phyloP scores from a whole-genome alignment of 1,140 invertebrate species.

The Phthorimaea operculella region DNA sequence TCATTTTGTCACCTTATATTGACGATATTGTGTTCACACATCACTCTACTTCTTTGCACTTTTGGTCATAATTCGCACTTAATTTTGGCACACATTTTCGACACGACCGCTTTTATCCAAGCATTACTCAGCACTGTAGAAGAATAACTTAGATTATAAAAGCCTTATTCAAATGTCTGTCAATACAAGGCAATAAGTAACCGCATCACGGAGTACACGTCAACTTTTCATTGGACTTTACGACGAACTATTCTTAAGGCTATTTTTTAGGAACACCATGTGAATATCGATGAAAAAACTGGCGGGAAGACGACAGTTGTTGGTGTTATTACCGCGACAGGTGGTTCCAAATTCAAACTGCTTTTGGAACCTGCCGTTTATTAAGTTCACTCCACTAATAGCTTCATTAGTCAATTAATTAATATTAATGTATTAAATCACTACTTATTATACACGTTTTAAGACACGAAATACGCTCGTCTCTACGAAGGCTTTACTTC shows the following conservation, averaged over 20 bases:
- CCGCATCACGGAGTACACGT: conserved; percentile 43
- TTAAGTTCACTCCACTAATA: conserved; percentile 27
- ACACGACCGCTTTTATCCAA: background rate
- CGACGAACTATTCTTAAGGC: background rate
- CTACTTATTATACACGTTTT: conserved; percentile 18
- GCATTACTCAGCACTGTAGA: conserved; percentile 15
- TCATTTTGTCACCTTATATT: conserved; percentile 49
- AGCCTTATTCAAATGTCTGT: background rate
- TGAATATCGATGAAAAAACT: conserved; percentile 16
- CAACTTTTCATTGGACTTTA: conserved; percentile 43
- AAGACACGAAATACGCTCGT: conserved; percentile 22
- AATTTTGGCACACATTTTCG: background rate
- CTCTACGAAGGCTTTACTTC: conserved; percentile 35
- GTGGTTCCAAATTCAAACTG: conserved; percentile 26
- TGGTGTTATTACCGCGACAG: conserved; percentile 35
- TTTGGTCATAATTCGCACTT: background rate
- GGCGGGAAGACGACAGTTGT: conserved; percentile 43
- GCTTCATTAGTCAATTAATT: background rate
- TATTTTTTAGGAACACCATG: background rate
- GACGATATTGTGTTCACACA: background rate
- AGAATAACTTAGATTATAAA: conserved; percentile 24
- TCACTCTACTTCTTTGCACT: background rate
- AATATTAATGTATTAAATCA: background rate
- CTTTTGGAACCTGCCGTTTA: conserved; percentile 23
- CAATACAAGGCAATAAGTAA: conserved; percentile 53